Evolutionary conservation across 2,113 vertebrate genomes (phyloP).

Genomic region (Ursus arctos): DNA sequence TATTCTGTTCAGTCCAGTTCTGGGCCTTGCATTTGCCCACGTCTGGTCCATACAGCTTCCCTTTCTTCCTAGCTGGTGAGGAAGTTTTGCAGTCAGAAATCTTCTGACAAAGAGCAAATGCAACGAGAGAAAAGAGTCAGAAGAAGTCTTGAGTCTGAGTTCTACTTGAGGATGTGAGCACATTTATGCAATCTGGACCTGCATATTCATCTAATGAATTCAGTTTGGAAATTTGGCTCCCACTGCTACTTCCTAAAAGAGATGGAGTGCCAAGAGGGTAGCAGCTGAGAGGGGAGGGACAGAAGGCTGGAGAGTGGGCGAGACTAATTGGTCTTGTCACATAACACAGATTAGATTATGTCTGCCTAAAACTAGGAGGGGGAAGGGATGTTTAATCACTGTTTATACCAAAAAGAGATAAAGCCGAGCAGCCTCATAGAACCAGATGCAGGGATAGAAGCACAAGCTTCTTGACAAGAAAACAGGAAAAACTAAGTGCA

Average conservation of each 20-base stretch:
- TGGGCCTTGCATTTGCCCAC: neutral
- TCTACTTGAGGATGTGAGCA: slow-evolving; percentile 67
- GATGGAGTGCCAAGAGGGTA: slow-evolving; percentile 60
- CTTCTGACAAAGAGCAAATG: slow-evolving; percentile 41
- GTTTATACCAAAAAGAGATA: neutral
- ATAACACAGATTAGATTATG: slow-evolving; percentile 72
- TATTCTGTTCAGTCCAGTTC: neutral
- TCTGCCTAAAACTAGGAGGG: slow-evolving; percentile 65
- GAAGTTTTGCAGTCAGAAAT: slow-evolving; percentile 29
- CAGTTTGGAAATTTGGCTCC: slow-evolving; percentile 70
- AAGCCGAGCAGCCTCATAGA: slow-evolving; percentile 36
- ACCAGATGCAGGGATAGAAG: slow-evolving; percentile 27
- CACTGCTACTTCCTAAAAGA: slow-evolving; percentile 69
- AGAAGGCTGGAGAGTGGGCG: slow-evolving; percentile 76
- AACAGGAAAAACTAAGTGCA: neutral
- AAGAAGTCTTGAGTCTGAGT: slow-evolving; percentile 60
- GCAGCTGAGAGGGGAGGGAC: slow-evolving; percentile 77
- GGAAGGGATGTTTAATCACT: slow-evolving; percentile 29
- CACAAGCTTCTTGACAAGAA: slow-evolving; percentile 25
- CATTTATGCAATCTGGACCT: slow-evolving; percentile 77
- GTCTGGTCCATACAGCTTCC: neutral
- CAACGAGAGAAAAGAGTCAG: slow-evolving; percentile 52
- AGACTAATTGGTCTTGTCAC: slow-evolving; percentile 79
- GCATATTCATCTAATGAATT: slow-evolving; percentile 80
- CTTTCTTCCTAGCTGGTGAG: neutral